phyloP scores from a whole-genome alignment of 1,140 invertebrate species.

The Muscidifurax raptorellus region DNA sequence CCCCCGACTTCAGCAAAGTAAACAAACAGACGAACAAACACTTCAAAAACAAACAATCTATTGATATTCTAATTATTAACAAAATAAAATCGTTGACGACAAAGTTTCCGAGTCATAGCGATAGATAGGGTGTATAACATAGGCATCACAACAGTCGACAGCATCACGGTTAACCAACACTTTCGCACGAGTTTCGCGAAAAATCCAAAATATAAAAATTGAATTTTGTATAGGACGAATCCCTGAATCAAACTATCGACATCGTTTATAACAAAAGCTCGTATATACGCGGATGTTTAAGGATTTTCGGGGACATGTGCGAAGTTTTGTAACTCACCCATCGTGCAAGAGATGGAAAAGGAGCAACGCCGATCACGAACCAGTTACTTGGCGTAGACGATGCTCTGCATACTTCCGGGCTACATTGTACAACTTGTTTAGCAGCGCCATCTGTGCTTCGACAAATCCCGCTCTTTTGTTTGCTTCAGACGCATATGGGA shows the following conservation, averaged over 20 bases:
- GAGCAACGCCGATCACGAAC: slow-evolving; percentile 31
- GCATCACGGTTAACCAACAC: slow-evolving; percentile 17
- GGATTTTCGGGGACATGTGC: slow-evolving; percentile 41
- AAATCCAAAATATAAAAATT: slow-evolving; percentile 41
- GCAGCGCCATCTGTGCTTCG: background rate
- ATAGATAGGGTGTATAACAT: slow-evolving; percentile 6
- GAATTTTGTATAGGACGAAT: background rate
- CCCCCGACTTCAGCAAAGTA: background rate
- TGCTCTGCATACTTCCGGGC: background rate
- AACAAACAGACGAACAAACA: background rate
- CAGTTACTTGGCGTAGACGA: slow-evolving; percentile 13
- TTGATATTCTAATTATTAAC: background rate
- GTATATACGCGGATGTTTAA: slow-evolving; percentile 37
- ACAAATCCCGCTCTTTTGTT: background rate
- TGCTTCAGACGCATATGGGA: background rate
- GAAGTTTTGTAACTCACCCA: slow-evolving; percentile 53
- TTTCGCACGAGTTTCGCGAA: background rate
- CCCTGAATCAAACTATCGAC: background rate
- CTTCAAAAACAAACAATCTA: background rate
- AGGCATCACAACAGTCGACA: slow-evolving; percentile 6
- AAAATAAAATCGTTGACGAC: background rate
- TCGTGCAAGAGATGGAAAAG: slow-evolving; percentile 53
- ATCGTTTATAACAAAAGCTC: slow-evolving; percentile 5
- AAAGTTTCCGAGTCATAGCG: background rate
- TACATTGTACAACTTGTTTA: background rate